Base-by-base conservation (phyloP, 2,888 invertebrate genomes). In the Blera fallax region DNA sequence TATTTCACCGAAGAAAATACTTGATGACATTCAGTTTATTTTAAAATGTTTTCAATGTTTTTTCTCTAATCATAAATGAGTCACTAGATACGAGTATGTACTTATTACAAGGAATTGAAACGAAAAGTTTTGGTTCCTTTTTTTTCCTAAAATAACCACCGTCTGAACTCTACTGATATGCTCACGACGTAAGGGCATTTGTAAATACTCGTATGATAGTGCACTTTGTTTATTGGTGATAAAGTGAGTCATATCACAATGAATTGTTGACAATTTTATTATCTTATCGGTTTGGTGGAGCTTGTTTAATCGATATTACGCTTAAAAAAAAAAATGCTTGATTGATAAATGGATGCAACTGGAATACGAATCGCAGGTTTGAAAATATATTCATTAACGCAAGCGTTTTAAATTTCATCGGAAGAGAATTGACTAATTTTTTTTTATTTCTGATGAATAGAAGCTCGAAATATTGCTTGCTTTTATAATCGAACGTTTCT, bases 241-340 rank as follows among this genome's bases (percentile, higher is more conserved):
- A 6, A n/a, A n/a, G 27, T 52, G 50, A 52, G n/a, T 52, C 50
- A 56, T 56, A 34, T 34, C 4, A 11, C 2, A 18, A n/a, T 56
- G 18, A 56, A 32, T 34, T 11, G 32, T 10, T 56, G 56, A 56
- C 56, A 56, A 4, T 5, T 34, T 56, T 56, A 16, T 56, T 56
- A 56, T 56, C 56, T 74, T 74, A 74, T 64, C 56, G 18, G 34
- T 56, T 56, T 18, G 16, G 18, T 10, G n/a, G 14, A 27, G 2
- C 11, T 52, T 52, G 27, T 52, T 27, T 52, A 50, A 50, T 50
- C 50, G n/a, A 50, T 50, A 50, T 8, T 24, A n/a, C 0, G 6
- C 18, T 21, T 11, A 40, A 11, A 11, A 40, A 16, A 29, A 2
- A 43, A 37, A 69, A 48, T 32, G 18, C 27, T 60, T 32, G 37